A percentile compares a stretch with the other conserved stretches of the same genome.
phyloP scores from a whole-genome alignment of 2,113 vertebrate genomes.

The Cyphotilapia sp. region DNA sequence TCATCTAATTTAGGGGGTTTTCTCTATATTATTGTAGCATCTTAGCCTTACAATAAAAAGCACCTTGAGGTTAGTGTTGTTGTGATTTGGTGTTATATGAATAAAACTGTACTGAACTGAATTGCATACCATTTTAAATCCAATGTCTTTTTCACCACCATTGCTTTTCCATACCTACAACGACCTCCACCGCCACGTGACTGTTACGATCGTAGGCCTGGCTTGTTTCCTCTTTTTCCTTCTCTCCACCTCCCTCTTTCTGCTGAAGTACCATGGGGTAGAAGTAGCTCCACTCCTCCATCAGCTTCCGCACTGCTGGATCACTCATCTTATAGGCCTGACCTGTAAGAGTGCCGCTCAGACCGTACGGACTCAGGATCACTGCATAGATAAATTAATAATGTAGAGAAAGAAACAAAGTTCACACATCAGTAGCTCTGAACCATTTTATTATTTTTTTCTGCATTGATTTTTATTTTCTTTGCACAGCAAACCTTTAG shows the following conservation, averaged over 20 bases:
- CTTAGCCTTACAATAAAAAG: neutral
- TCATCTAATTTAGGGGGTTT: neutral
- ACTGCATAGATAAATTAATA: constrained; percentile 64
- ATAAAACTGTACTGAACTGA: neutral
- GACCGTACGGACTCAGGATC: constrained; percentile 90
- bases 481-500: neutral
- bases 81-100: neutral
- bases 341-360: constrained; percentile 91
- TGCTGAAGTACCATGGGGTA: constrained; percentile 90
- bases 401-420: neutral
- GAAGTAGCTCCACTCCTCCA: constrained; percentile 98
- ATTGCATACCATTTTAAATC: neutral
- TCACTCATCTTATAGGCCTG: constrained; percentile 95
- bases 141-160: neutral
- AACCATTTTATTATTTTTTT: neutral
- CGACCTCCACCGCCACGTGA: constrained; percentile 93
- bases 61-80: neutral
- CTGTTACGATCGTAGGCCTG: constrained; percentile 81
- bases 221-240: constrained; percentile 73
- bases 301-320: constrained; percentile 86
- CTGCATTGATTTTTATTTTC: neutral
- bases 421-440: neutral
- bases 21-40: neutral
- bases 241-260: constrained; percentile 42
- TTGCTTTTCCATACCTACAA: constrained; percentile 78